A percentile compares a stretch with the other conserved stretches of the same genome.
Evolutionary conservation across 2,113 vertebrate genomes (phyloP).

Genomic region (Hypanus sabinus): DNA sequence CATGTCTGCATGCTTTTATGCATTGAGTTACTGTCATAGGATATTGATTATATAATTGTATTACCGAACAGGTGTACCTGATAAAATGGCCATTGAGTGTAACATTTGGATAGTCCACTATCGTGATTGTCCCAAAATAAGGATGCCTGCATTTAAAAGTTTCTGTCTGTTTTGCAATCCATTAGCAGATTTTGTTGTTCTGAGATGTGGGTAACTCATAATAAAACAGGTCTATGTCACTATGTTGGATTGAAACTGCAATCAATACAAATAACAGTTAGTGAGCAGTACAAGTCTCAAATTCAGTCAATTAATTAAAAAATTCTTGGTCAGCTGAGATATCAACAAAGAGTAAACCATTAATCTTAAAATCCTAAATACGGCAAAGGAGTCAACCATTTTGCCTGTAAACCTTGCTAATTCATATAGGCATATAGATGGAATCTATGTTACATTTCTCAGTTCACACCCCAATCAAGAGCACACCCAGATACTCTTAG

Average conservation of each 20-base stretch:
- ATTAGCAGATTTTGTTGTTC: background rate
- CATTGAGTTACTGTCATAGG: too few species aligned
- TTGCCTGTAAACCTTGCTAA: too few species aligned
- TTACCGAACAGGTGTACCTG: too few species aligned
- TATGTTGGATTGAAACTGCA: background rate
- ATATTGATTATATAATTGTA: too few species aligned
- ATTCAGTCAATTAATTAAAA: background rate
- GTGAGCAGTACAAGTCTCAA: background rate
- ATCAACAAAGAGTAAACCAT: background rate
- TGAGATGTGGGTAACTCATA: background rate
- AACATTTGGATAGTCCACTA: background rate
- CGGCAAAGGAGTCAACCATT: too few species aligned
- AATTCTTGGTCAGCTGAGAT: background rate
- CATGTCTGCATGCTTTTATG: too few species aligned
- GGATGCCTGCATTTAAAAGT: background rate
- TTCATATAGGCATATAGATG: too few species aligned
- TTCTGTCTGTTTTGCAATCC: background rate
- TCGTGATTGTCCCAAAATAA: background rate
- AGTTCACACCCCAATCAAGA: too few species aligned
- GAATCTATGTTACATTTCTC: too few species aligned
- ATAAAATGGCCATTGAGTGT: background rate
- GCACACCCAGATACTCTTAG: too few species aligned
- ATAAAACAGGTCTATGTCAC: background rate
- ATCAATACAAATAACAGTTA: background rate
- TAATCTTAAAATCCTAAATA: too few species aligned